Evolutionary conservation across 2,113 vertebrate species (phyloP).

Genomic region (Ranitomeya variabilis): DNA sequence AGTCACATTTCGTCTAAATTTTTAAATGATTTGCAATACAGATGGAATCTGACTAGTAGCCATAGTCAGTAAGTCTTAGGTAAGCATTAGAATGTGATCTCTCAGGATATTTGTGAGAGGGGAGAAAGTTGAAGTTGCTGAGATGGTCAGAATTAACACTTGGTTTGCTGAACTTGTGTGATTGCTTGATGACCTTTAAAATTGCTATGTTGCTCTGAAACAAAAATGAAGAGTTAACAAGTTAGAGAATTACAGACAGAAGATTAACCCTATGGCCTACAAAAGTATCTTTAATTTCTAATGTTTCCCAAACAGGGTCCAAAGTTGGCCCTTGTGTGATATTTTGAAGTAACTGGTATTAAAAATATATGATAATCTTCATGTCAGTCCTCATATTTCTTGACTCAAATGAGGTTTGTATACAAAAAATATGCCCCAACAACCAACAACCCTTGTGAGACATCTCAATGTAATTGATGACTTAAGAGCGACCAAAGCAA

Average conservation of each 20-base stretch:
- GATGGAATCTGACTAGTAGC: not conserved
- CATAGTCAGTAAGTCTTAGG: not conserved
- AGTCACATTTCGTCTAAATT: not conserved
- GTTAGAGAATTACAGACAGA: not conserved
- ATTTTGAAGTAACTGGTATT: not conserved
- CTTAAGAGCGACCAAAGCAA: not conserved
- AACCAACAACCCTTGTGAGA: too few species aligned
- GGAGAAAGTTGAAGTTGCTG: not conserved
- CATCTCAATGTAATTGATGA: not conserved
- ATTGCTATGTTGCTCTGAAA: not conserved
- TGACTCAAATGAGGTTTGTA: too few species aligned
- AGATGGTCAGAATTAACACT: slow-evolving; percentile 7
- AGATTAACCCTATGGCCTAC: not conserved
- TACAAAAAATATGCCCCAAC: too few species aligned
- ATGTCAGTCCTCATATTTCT: too few species aligned
- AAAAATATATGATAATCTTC: too few species aligned
- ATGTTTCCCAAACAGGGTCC: not conserved
- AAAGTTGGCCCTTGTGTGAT: not conserved
- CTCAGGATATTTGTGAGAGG: not conserved
- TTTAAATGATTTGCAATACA: not conserved
- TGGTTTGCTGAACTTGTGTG: slow-evolving; percentile 8
- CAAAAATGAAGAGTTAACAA: not conserved
- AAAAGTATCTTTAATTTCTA: not conserved
- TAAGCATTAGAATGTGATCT: not conserved
- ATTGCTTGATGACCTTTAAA: not conserved